Base-by-base conservation (phyloP, 2,888 invertebrate species). In the Zaprionus obscuricornis region DNA sequence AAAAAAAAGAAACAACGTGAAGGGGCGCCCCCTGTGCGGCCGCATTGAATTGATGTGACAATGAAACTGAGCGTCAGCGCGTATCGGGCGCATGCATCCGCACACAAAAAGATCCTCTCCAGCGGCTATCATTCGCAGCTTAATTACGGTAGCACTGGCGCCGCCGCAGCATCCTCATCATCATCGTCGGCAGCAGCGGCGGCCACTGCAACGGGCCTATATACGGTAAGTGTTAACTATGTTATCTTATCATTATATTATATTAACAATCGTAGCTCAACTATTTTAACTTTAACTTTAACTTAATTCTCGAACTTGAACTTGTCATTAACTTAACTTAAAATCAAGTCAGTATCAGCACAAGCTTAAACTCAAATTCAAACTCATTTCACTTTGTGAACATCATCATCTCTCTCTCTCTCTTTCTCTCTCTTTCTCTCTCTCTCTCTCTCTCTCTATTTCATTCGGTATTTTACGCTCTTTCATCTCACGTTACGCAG, bases 31-130 rank as follows among this genome's bases (percentile, higher is more conserved):
- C 8, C n/a, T 10, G 31, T 51, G 49, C 34, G 47, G 47, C 37
- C 59, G 33, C 4, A 33, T 11, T 56, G 76, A 72, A 76, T 77
- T 76, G 64, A 77, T 77, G 86, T 71, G 71, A 82, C 74, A 87
- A 96, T 96, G 96, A 96, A 96, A 93, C 92, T 96, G 89, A 96
- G 96, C 91, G 96, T 96, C 87, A 96, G 96, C 87, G 96, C 96
- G 87, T 96, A 95, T 90, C 93, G 96, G 90, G 96, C 96, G 88
- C 96, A 96, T 91, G 95, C 96, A 90, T 95, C 95, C 74, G 96
- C 96, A 90, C 96, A 96, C 91, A 95, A 95, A 91, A 96, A 96
- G 92, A 96, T 96, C 88, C 92, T 96, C 89, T 94, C 94, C 81
- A 93, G 94, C 87, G 95, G 94, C 87, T 94, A 94, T 91, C 94